phyloP scores from a whole-genome alignment of 2,888 invertebrate genomes.

The Nemotelus pantherinus region DNA sequence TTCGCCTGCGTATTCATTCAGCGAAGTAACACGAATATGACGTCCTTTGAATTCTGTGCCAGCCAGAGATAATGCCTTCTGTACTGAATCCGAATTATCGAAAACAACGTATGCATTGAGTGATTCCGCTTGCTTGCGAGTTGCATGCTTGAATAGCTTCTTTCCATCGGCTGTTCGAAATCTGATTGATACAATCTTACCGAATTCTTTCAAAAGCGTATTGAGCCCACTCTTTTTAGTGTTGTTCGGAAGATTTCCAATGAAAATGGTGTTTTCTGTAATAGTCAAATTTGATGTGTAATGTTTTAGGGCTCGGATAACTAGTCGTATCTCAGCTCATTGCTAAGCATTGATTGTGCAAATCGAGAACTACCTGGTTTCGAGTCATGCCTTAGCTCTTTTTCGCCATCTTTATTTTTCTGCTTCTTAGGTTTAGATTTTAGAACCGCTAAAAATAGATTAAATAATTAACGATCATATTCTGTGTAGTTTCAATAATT shows the following conservation, averaged over 20 bases:
- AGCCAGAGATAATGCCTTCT: constrained; percentile 58
- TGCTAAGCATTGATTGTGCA: background rate
- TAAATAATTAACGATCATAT: no score
- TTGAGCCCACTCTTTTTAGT: constrained; percentile 60
- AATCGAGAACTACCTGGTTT: constrained; percentile 21
- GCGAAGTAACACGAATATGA: constrained; percentile 59
- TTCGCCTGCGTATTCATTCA: constrained; percentile 49
- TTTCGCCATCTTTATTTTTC: background rate
- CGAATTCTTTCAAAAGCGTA: constrained; percentile 57
- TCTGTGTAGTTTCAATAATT: no score
- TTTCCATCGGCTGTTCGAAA: constrained; percentile 60
- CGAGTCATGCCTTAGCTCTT: background rate
- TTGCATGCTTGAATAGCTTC: constrained; percentile 58
- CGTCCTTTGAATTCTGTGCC: constrained; percentile 59
- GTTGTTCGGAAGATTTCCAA: constrained; percentile 62
- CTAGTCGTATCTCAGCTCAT: background rate
- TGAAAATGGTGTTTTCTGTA: constrained; percentile 59
- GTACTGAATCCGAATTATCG: constrained; percentile 54
- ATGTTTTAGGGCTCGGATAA: background rate
- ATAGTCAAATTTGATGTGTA: background rate
- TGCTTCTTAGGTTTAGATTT: no score
- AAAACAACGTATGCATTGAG: constrained; percentile 62
- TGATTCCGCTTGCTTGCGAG: constrained; percentile 56
- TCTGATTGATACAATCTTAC: constrained; percentile 57
- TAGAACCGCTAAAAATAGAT: no score